Evolutionary conservation across 2,797 vertebrate species (phyloP).

Genomic region (Phrynocephalus vlangalii): DNA sequence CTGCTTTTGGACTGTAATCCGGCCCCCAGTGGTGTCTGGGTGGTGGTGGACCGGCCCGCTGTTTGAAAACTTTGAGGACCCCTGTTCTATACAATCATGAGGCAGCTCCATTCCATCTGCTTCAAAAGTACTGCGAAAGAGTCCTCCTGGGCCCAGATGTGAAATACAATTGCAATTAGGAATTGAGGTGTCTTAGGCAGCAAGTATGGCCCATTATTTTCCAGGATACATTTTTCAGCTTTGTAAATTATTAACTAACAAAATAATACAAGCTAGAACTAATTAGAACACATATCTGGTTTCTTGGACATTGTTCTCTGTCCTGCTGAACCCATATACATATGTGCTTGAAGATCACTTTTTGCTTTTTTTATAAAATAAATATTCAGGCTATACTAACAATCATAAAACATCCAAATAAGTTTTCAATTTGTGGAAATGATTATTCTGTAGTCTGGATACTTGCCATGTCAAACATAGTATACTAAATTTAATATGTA

Average conservation of each 20-base stretch:
- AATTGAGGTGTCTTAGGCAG: too few relatives aligned
- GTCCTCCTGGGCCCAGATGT: too few relatives aligned
- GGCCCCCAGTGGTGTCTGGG: too few relatives aligned
- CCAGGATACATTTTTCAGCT: too few relatives aligned
- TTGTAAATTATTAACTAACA: too few relatives aligned
- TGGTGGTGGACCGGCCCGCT: too few relatives aligned
- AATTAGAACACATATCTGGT: not conserved
- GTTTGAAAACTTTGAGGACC: too few relatives aligned
- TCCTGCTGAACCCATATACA: fast-evolving
- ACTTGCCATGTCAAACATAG: constrained; percentile 34
- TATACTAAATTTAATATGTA: constrained; percentile 61
- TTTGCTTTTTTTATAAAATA: fast-evolving
- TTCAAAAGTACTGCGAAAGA: not conserved
- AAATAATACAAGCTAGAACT: constrained; percentile 19
- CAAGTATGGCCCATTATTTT: too few relatives aligned
- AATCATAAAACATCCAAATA: too few relatives aligned
- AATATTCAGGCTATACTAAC: constrained; percentile 13
- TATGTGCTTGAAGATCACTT: not conserved
- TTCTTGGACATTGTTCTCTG: fast-evolving
- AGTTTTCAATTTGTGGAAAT: not conserved
- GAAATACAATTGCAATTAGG: too few relatives aligned
- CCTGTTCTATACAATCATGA: not conserved
- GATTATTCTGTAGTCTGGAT: not conserved
- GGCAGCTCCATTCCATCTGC: not conserved
- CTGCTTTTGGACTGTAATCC: too few relatives aligned